phyloP scores from a whole-genome alignment of 1,140 invertebrate species.

The Trichomalopsis sarcophagae region DNA sequence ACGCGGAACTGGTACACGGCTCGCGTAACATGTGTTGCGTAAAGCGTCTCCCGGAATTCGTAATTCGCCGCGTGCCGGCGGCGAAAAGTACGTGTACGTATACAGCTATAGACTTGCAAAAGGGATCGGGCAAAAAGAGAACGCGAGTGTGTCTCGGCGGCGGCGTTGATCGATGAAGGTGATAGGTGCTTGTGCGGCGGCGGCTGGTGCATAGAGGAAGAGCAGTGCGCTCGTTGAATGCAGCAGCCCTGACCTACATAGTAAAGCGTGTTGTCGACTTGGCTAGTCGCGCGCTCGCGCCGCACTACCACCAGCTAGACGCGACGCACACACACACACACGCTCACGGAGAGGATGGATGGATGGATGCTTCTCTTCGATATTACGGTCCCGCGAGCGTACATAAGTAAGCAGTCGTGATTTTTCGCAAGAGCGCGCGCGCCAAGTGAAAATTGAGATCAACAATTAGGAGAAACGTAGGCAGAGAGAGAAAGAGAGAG shows the following conservation, averaged over 20 bases:
- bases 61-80: too few species aligned
- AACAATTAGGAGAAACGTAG: slow-evolving; percentile 50
- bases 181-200: background rate
- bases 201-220: slow-evolving; percentile 69
- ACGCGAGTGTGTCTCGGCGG: background rate
- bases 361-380: too few species aligned
- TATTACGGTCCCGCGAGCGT: too few species aligned
- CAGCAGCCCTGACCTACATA: slow-evolving; percentile 75
- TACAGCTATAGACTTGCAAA: slow-evolving; percentile 26
- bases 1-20: too few species aligned
- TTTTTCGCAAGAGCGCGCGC: slow-evolving; percentile 31
- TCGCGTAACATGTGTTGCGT: background rate
- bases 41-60: too few species aligned
- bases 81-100: background rate
- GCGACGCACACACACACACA: too few species aligned
- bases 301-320: background rate
- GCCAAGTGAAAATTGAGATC: slow-evolving; percentile 51
- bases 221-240: slow-evolving; percentile 72
- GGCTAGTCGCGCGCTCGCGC: slow-evolving; percentile 64
- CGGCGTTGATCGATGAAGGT: slow-evolving; percentile 17
- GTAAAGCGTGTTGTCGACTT: slow-evolving; percentile 73
- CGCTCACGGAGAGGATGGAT: too few species aligned
- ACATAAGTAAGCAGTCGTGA: too few species aligned
- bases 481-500: slow-evolving; percentile 17
- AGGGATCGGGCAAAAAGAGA: slow-evolving; percentile 27